Base-by-base conservation (phyloP, 2,888 invertebrate species). In the Pherbina coryleti region DNA sequence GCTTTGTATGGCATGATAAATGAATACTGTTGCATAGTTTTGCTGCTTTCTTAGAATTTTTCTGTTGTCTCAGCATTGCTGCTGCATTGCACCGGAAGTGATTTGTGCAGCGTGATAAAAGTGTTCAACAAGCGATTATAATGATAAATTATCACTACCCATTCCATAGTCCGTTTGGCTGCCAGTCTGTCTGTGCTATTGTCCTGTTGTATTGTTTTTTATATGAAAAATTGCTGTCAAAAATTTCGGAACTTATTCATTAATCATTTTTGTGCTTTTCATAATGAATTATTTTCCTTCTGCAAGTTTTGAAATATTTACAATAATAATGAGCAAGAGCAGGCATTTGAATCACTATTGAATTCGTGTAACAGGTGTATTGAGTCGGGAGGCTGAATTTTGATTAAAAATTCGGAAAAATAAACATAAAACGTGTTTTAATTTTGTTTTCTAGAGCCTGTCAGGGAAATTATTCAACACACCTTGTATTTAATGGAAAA, bases 21-120 rank as follows among this genome's bases (percentile, higher is more conserved):
- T 70, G 70, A 55, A 71, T 71, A n/a, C 71, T 57, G 71, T 71
- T 71, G 71, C 71, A 55, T 31, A 19, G 31, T 19, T 34, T 71
- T 71, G n/a, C 22, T 55, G 55, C 8, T n/a, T n/a, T 66, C 34
- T 66, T 66, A 9, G n/a, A 37, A 2, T 66, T 66, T 19, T 22
- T 60, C 57, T 60, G 8, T 19, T 4, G 22, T 5, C 25, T 55
- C 19, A 22, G 19, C 55, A 19, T 2, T 55, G 7, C 55, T 22
- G 14, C 44, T 22, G n/a, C 19, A 44, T 49, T 67, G 44, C 34
- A 25, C 44, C 44, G 73, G 60, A 73, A 62, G 28, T 60, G 62
- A 73, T 73, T 73, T 73, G 73, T 73, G 73, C 69, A 34, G 14
- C 44, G 7, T 60, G 17, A 25, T 25, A 73, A 72, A 73, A 73